phyloP scores from a whole-genome alignment of 2,888 invertebrate genomes.

The Tridacna gigas region DNA sequence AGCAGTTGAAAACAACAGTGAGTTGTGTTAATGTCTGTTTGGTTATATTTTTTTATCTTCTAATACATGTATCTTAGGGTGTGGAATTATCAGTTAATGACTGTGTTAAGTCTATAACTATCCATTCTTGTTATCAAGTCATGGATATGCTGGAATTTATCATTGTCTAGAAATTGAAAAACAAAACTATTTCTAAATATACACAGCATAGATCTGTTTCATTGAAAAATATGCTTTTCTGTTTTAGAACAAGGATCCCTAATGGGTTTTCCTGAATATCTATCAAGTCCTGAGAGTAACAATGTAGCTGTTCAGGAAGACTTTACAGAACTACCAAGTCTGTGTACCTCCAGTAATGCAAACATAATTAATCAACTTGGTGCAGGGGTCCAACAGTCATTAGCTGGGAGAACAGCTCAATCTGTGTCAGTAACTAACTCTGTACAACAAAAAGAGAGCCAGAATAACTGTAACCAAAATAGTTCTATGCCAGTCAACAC shows the following conservation, averaged over 20 bases:
- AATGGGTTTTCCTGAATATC: conserved; percentile 62
- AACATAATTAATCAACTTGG: conserved; percentile 23
- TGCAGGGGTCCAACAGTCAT: background rate
- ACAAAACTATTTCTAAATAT: too few species aligned
- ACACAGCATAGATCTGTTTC: too few species aligned
- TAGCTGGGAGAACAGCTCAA: conserved; percentile 1
- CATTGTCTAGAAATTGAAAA: too few species aligned
- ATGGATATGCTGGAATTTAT: too few species aligned
- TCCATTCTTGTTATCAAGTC: too few species aligned
- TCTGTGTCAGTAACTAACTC: conserved; percentile 15
- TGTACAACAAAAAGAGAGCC: conserved; percentile 13
- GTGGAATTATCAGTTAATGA: too few species aligned
- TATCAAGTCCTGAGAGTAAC: conserved; percentile 49
- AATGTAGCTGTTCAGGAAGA: conserved; percentile 44
- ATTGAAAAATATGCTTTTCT: background rate
- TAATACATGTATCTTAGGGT: too few species aligned
- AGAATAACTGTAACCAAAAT: background rate
- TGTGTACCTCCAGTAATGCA: conserved; percentile 37
- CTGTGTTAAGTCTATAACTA: too few species aligned
- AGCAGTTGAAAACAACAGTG: background rate
- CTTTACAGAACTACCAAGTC: conserved; percentile 44
- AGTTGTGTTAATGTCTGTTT: too few species aligned
- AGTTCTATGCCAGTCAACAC: conserved; percentile 55
- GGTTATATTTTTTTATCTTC: too few species aligned
- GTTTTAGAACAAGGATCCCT: conserved; percentile 67